A percentile compares a stretch with the other conserved stretches of the same genome.
These are phyloP conservation scores for Cyclura pinguis DNA, from an alignment of 2,797 vertebrate species.

Conservation along the genomic window DNA sequence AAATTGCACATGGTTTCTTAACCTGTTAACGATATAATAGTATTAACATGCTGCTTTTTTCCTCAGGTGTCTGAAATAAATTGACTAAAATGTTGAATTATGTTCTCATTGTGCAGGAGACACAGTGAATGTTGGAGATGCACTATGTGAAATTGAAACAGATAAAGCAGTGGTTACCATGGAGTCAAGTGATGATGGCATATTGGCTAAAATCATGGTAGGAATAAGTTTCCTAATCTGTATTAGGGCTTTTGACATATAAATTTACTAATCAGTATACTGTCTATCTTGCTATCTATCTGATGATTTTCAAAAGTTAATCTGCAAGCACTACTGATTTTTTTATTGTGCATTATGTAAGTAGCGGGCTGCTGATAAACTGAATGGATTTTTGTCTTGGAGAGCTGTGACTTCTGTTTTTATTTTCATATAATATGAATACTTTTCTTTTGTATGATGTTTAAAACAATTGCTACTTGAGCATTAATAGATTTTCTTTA, in stretches of 20 bases:
- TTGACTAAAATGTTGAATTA: constrained; percentile 18
- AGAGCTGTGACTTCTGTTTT: not conserved
- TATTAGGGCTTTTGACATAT: not conserved
- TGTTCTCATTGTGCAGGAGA: constrained; percentile 86
- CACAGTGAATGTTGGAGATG: constrained; percentile 88
- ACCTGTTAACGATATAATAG: not conserved
- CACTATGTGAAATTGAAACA: constrained; percentile 96
- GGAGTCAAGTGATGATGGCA: constrained; percentile 96
- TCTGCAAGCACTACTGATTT: not conserved
- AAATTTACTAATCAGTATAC: constrained; percentile 3
- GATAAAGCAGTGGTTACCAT: constrained; percentile 96
- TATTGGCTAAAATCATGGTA: constrained; percentile 97
- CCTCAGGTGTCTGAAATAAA: not conserved
- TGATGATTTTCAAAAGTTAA: not conserved
- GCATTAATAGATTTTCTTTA: not conserved
- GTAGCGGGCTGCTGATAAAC: not conserved
- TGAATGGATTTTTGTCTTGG: not conserved
- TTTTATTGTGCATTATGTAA: not conserved
- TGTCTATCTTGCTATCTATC: no score
- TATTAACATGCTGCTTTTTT: not conserved
- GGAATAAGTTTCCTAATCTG: constrained; percentile 62
- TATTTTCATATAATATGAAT: not conserved
- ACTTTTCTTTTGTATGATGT: not conserved
- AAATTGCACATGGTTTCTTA: not conserved
- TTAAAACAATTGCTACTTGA: not conserved